Evolutionary conservation across 2,888 invertebrate species (phyloP), one percentile per base, ranked within the genome.

Genomic region (Ennomos quercinarius): DNA sequence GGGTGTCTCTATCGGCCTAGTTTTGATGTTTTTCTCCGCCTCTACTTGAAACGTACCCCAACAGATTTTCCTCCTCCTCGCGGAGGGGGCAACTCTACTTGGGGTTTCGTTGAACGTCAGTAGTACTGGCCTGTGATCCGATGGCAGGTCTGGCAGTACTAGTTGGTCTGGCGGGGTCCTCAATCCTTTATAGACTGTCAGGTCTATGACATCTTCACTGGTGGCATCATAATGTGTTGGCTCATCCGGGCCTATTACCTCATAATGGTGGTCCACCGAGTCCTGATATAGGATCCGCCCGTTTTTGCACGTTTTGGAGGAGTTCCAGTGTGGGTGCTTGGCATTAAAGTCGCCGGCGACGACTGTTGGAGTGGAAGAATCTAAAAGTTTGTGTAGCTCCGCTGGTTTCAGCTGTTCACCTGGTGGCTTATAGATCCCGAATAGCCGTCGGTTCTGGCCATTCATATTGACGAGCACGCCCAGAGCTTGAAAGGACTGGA

Each of bases 231-330:
- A 9, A 8, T 40, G 39, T 1, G 50, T 50, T 0, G 12, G 36
- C 10, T 8, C 36, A 3, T 1, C 4, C 1, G 50, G 50, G 1
- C 50, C 50, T 6, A 9, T 1, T 5, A 42, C 13, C 11, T 50
- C 50, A 36, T 41, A 50, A 34, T 41, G 10, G 10, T 50, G 50
- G 50, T 50, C 41, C 41, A 50, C 35, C 41, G 50, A 34, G 17
- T 41, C 50, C 27, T 12, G 35, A 12, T 35, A 41, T 5, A 50
- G 12, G 0, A 9, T 41, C 12, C 50, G 9, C 9, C 50, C 41
- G 10, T 41, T 10, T 12, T 1, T 1, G 41, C 41, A 41, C 1
- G 17, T 34, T 1, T 17, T 41, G 37, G 8, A 37, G 9, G 46
- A 41, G 37, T 47, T 47, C 47, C 47, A 47, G 11, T 42, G 6